Evolutionary conservation across 1,140 invertebrate species (phyloP), one percentile per base, ranked within the genome.

Genomic region (Rhynchophorus ferrugineus): DNA sequence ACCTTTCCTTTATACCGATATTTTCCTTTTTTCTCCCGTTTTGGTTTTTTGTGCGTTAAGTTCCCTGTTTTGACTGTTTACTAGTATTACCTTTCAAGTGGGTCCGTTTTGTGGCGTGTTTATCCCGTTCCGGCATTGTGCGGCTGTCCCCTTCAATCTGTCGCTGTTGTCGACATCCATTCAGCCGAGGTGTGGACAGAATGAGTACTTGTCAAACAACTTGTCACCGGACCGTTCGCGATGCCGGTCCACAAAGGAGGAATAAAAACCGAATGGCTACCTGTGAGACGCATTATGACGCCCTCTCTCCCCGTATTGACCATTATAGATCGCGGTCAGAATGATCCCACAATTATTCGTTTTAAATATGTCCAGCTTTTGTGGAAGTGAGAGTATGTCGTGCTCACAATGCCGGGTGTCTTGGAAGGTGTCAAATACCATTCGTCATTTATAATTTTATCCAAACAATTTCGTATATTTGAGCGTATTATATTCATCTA

Each of bases 131-230:
- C 46, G n/a, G n/a, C 37, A 53, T 59, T 59, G 58, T 59, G 39
- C 39, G 44, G 37, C 45, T 54, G 58, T 57, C 58, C 35, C 42
- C 52, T 54, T 53, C 57, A 59, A 59, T 59, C 53, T 41, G 47
- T 37, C 38, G 33, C 47, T 52, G 46, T 49, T 39, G 49, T 44
- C 54, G 58, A 59, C 58, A 59, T 46, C 49, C 54, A 59, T 59
- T 59, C 54, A 54, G n/a, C 29, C 49, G 50, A 59, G 58, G 58
- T 59, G 58, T 57, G 58, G 58, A 59, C 58, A 51, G 54, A 44
- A 36, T 46, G 50, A 59, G 58, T 57, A 59, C 58, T 49, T 59
- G 58, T 59, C 58, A 59, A 59, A 59, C 58, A 59, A 49, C 44
- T 45, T 50, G 58, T 59, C 58, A 57, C 29, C 36, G 22, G 16